These are phyloP conservation scores for Strigamia transsilvanica DNA, from an alignment of 2,888 invertebrate genomes.

Conservation along the genomic window DNA sequence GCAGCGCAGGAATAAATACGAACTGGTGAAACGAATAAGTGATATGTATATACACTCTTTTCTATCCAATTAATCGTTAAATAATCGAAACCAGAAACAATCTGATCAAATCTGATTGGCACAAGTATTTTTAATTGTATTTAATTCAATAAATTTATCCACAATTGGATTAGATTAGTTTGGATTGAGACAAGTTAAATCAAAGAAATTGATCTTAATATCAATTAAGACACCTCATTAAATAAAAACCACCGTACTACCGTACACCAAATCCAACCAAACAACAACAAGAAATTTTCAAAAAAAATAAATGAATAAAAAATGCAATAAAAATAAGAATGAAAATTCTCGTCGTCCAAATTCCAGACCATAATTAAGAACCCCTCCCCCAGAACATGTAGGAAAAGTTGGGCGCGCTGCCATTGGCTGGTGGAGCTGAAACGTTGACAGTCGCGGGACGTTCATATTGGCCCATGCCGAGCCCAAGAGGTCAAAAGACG, in stretches of 20 bases:
- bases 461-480: conserved; percentile 10
- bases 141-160: neutral
- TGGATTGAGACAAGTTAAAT: neutral
- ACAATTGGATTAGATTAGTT: neutral
- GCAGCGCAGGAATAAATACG: too few species aligned
- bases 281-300: neutral
- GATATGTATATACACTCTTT: neutral
- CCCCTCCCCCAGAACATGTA: neutral
- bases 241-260: neutral
- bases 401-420: neutral
- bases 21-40: neutral
- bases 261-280: neutral
- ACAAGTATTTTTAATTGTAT: neutral
- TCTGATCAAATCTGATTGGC: neutral
- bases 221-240: neutral
- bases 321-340: too few species aligned
- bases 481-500: conserved; percentile 11
- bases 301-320: neutral
- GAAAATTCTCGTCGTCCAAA: too few species aligned
- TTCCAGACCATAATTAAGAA: neutral
- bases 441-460: conserved; percentile 4
- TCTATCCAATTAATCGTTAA: neutral
- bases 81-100: neutral
- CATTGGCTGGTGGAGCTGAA: neutral
- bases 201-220: neutral